These are phyloP conservation scores for Channa striata DNA, from an alignment of 2,797 vertebrate genomes.

Conservation along the genomic window DNA sequence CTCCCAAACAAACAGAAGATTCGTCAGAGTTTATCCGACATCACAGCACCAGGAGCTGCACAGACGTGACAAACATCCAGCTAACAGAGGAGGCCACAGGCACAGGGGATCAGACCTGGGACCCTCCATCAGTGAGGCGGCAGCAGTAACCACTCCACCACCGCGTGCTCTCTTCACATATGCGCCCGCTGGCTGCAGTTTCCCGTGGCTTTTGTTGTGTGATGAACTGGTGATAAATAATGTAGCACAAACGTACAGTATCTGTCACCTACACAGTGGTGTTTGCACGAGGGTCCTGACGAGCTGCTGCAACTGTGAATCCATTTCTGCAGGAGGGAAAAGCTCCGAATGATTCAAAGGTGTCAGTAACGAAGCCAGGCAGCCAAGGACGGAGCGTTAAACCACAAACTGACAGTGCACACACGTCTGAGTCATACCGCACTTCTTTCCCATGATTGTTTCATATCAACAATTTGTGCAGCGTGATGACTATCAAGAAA, in stretches of 20 bases:
- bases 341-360: not conserved
- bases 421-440: too few relatives aligned
- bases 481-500: too few relatives aligned
- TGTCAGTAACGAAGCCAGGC: too few relatives aligned
- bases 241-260: not conserved
- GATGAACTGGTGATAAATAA: slow-evolving; percentile 32
- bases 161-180: not conserved
- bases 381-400: too few relatives aligned
- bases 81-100: too few relatives aligned
- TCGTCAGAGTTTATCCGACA: slow-evolving; percentile 7
- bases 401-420: not conserved
- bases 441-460: too few relatives aligned
- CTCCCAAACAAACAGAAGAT: slow-evolving; percentile 31
- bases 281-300: not conserved
- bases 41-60: too few relatives aligned
- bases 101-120: too few relatives aligned
- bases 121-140: too few relatives aligned
- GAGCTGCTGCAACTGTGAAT: slow-evolving; percentile 6
- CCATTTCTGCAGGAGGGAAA: not conserved
- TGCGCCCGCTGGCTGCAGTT: slow-evolving; percentile 12
- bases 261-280: not conserved
- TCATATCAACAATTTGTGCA: too few relatives aligned
- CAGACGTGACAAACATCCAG: slow-evolving; percentile 3
- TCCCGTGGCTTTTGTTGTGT: slow-evolving; percentile 35
- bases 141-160: too few relatives aligned